Evolutionary conservation across 2,113 vertebrate genomes (phyloP).

Genomic region (Limnothrissa miodon): DNA sequence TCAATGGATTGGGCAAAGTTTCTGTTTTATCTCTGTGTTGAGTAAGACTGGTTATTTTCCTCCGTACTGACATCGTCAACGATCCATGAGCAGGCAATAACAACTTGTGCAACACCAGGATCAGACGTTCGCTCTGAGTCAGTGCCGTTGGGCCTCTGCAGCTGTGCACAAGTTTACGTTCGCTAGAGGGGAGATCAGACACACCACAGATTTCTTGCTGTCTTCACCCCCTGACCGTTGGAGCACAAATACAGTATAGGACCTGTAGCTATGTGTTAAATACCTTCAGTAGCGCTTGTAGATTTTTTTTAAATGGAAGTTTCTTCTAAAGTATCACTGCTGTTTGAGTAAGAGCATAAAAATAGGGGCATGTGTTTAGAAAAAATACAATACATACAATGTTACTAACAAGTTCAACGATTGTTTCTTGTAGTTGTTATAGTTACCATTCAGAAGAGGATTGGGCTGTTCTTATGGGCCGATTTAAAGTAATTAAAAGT

Average conservation of each 20-base stretch:
- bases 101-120: background rate
- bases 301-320: background rate
- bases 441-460: too few species aligned
- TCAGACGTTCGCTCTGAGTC: background rate
- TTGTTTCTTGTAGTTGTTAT: too few species aligned
- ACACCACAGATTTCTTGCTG: background rate
- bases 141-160: background rate
- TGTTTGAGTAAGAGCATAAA: too few species aligned
- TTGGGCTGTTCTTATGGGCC: too few species aligned
- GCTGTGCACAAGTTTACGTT: background rate
- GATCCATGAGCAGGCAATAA: background rate
- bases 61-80: background rate
- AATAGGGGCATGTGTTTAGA: too few species aligned
- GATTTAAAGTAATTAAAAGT: too few species aligned
- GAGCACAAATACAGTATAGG: too few species aligned
- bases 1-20: conserved; percentile 12
- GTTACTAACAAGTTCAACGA: too few species aligned
- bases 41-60: background rate
- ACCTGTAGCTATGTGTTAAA: background rate
- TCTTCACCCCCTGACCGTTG: background rate
- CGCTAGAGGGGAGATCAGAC: background rate
- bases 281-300: background rate
- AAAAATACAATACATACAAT: too few species aligned
- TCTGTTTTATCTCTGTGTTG: conserved; percentile 30
- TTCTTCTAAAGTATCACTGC: background rate